These are phyloP conservation scores for Podotricha telesiphe DNA, from an alignment of 2,888 invertebrate species.

Conservation along the genomic window DNA sequence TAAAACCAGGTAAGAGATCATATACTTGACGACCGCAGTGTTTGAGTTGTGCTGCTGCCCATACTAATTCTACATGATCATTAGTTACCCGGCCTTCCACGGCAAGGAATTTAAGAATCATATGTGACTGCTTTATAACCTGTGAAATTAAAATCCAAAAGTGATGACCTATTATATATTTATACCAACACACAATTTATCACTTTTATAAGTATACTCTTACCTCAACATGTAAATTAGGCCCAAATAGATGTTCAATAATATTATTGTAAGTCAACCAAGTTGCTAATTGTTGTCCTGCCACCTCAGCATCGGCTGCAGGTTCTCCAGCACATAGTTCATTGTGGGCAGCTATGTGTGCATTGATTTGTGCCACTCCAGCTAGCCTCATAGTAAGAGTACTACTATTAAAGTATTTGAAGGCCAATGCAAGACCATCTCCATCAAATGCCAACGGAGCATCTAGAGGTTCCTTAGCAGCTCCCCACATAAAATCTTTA, in stretches of 20 bases:
- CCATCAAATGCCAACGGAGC: constrained; percentile 93
- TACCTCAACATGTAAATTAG: constrained; percentile 97
- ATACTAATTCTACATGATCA: constrained; percentile 95
- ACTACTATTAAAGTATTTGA: constrained; percentile 97
- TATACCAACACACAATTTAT: not conserved
- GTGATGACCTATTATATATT: not conserved
- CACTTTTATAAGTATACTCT: not conserved
- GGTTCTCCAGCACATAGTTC: constrained; percentile 95
- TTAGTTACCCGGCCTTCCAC: constrained; percentile 95
- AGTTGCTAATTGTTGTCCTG: constrained; percentile 92
- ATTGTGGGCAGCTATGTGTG: constrained; percentile 95
- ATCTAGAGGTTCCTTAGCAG: constrained; percentile 95
- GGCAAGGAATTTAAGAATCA: constrained; percentile 95
- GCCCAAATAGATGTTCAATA: constrained; percentile 97
- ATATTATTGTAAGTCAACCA: constrained; percentile 96
- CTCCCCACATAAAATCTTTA: constrained; percentile 96
- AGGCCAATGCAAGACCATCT: constrained; percentile 95
- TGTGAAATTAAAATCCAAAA: constrained; percentile 53
- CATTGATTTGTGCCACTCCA: constrained; percentile 97
- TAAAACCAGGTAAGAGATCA: constrained; percentile 94
- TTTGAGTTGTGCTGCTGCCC: constrained; percentile 97
- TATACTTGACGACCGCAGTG: constrained; percentile 97
- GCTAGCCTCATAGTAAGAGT: constrained; percentile 96
- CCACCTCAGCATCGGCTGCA: constrained; percentile 92
- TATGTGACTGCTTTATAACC: constrained; percentile 97